phyloP scores from a whole-genome alignment of 2,113 vertebrate genomes.

The Pionites leucogaster region DNA sequence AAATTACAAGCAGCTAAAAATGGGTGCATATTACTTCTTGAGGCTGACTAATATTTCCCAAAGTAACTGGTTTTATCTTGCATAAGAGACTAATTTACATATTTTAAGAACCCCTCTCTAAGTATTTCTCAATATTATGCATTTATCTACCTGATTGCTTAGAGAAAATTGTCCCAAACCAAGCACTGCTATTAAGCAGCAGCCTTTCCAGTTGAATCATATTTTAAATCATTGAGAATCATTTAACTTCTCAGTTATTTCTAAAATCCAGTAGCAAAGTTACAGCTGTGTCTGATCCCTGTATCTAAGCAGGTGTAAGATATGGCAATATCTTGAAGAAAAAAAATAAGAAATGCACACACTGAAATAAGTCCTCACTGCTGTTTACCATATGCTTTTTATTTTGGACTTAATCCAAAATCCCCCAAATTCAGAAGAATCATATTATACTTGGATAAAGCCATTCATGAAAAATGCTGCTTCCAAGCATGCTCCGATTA shows the following conservation, averaged over 20 bases:
- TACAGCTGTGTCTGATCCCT: not conserved
- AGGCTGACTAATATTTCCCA: not conserved
- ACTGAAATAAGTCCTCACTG: not conserved
- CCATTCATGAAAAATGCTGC: not conserved
- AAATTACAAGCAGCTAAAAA: not conserved
- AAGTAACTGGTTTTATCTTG: not conserved
- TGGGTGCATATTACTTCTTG: not conserved
- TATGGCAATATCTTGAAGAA: not conserved
- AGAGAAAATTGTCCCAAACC: not conserved
- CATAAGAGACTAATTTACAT: not conserved
- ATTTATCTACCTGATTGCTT: not conserved
- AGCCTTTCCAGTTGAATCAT: not conserved
- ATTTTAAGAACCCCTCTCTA: not conserved
- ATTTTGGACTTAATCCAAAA: not conserved
- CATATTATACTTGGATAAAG: conserved; percentile 7
- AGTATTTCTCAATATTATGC: not conserved
- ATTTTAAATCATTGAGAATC: not conserved
- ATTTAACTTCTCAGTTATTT: fast-evolving
- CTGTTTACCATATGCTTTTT: not conserved
- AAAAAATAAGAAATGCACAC: not conserved
- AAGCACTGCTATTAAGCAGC: not conserved
- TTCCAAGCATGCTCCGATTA: not conserved
- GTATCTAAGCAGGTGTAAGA: not conserved
- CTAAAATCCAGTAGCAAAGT: not conserved
- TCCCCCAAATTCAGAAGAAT: not conserved